These are phyloP conservation scores for Lordiphosa clarofinis DNA, from an alignment of 1,140 invertebrate species.

Conservation along the genomic window DNA sequence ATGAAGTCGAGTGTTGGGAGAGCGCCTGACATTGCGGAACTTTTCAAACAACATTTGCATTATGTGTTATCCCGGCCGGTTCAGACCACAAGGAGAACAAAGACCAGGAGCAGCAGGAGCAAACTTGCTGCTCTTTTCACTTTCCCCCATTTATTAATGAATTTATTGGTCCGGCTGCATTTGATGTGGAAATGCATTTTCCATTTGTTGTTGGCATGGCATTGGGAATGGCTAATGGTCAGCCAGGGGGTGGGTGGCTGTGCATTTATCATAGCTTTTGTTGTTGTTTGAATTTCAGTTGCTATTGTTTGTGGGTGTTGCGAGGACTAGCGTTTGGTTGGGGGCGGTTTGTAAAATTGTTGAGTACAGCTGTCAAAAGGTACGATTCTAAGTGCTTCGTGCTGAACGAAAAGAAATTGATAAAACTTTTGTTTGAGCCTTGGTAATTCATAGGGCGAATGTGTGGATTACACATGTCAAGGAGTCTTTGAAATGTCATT, in stretches of 20 bases:
- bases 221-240: conserved; percentile 6
- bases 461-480: neutral
- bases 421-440: conserved; percentile 23
- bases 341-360: conserved; percentile 4
- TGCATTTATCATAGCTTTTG: conserved; percentile 50
- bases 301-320: conserved; percentile 30
- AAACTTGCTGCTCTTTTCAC: conserved; percentile 43
- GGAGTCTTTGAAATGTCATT: conserved; percentile 17
- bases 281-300: conserved; percentile 41
- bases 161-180: conserved; percentile 54
- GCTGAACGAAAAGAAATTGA: conserved; percentile 1
- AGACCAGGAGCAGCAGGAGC: conserved; percentile 14
- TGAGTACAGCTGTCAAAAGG: conserved; percentile 29
- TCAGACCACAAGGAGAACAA: conserved; percentile 38
- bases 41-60: conserved; percentile 42
- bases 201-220: conserved; percentile 31
- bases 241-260: conserved; percentile 15
- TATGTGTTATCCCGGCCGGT: conserved; percentile 23
- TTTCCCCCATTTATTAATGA: conserved; percentile 61
- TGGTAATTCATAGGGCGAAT: conserved; percentile 48
- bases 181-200: conserved; percentile 54
- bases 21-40: conserved; percentile 12
- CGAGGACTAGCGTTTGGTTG: conserved; percentile 10
- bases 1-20: conserved; percentile 12
- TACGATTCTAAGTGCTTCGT: conserved; percentile 2